Evolutionary conservation across 2,888 invertebrate genomes (phyloP).

Genomic region (Lomographa bimaculata): DNA sequence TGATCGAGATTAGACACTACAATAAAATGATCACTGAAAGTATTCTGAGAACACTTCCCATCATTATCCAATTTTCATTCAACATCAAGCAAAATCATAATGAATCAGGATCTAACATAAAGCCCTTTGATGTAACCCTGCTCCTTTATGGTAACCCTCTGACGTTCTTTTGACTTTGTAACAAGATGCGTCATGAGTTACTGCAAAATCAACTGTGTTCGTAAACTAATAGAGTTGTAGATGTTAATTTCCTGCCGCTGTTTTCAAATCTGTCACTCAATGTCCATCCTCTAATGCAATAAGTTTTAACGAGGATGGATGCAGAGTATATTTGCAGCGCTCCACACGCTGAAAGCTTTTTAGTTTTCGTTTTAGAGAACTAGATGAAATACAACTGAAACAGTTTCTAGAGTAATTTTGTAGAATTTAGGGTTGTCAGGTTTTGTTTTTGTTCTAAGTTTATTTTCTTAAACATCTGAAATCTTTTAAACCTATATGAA

Average conservation of each 20-base stretch:
- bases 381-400: too few species aligned
- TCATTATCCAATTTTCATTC: slow-evolving; percentile 5
- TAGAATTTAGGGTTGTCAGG: too few species aligned
- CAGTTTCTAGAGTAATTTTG: too few species aligned
- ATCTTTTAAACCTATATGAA: too few species aligned
- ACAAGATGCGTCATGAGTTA: slow-evolving; percentile 13
- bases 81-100: slow-evolving; percentile 32
- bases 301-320: slow-evolving; percentile 48
- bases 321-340: slow-evolving; percentile 22
- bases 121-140: slow-evolving; percentile 52
- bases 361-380: slow-evolving; percentile 3
- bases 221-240: slow-evolving; percentile 6
- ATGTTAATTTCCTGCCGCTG: slow-evolving; percentile 11
- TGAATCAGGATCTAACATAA: slow-evolving; percentile 46
- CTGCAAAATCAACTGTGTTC: slow-evolving; percentile 14
- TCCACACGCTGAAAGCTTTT: slow-evolving; percentile 9
- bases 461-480: too few species aligned
- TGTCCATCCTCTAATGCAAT: slow-evolving; percentile 35
- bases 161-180: slow-evolving; percentile 48
- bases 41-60: too few species aligned
- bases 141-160: slow-evolving; percentile 50
- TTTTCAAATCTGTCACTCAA: slow-evolving; percentile 35
- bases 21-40: too few species aligned
- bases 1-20: too few species aligned
- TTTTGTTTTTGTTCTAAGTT: too few species aligned